These are phyloP conservation scores for Dinoponera quadriceps DNA, from an alignment of 1,140 invertebrate species.

Conservation along the genomic window DNA sequence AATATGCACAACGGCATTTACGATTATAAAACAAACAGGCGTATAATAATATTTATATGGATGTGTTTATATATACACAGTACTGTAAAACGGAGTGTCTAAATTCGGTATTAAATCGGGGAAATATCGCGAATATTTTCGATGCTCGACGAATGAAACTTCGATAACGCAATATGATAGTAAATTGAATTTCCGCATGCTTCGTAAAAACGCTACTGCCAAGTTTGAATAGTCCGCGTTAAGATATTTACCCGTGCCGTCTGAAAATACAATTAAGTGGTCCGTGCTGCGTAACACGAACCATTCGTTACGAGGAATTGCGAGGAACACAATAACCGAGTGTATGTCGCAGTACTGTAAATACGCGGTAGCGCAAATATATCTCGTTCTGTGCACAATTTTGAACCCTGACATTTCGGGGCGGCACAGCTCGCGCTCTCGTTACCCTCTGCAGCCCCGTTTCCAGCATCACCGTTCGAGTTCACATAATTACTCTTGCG, in stretches of 20 bases:
- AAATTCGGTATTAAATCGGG: too few species aligned
- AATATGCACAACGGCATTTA: background rate
- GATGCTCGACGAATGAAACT: too few species aligned
- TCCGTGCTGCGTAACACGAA: constrained; percentile 7
- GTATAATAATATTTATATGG: too few species aligned
- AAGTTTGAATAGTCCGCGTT: constrained; percentile 27
- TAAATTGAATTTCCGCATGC: too few species aligned
- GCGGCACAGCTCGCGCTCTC: background rate
- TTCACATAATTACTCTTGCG: constrained; percentile 19
- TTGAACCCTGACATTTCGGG: constrained; percentile 63
- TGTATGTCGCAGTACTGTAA: constrained; percentile 10
- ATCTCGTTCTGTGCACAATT: constrained; percentile 36
- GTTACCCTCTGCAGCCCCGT: constrained; percentile 4
- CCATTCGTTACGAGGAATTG: background rate
- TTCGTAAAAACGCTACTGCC: background rate
- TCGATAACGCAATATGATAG: too few species aligned
- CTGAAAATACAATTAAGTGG: constrained; percentile 18
- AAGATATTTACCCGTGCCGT: background rate
- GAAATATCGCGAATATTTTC: too few species aligned
- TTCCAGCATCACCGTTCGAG: constrained; percentile 47
- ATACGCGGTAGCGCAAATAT: constrained; percentile 22
- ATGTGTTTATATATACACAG: too few species aligned
- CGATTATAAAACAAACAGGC: too few species aligned
- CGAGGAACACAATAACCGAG: background rate
- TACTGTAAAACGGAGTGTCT: too few species aligned